Percentiles rank a stretch among this genome's conserved stretches.
Conservation (phyloP, 1,140 invertebrate species). For the Asobara japonica region DNA sequence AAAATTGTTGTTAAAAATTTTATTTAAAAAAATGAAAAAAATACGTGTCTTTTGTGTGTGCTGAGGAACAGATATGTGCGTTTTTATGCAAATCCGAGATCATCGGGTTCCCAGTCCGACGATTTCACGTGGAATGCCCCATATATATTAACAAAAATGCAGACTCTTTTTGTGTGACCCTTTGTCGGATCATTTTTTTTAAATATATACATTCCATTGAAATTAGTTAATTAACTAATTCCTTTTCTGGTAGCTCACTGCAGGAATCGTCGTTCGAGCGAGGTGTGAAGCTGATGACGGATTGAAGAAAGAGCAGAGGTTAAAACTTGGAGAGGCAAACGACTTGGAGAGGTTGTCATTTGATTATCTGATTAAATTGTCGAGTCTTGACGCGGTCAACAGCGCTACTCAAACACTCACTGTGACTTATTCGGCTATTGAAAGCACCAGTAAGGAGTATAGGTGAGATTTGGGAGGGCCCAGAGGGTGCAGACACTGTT, state of each 20-base stretch:
- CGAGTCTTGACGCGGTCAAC: conserved; percentile 56
- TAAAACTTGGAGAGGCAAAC: conserved; percentile 45
- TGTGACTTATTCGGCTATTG: conserved; percentile 54
- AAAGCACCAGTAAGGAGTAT: conserved; percentile 54
- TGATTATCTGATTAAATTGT: conserved; percentile 60
- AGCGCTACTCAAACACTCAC: conserved; percentile 57
- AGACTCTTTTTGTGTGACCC: too few species aligned
- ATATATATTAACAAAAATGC: too few species aligned
- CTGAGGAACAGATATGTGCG: too few species aligned
- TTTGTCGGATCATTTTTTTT: too few species aligned
- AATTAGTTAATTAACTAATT: too few species aligned
- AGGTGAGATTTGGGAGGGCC: conserved; percentile 51
- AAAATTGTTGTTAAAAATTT: too few species aligned
- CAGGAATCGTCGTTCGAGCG: conserved; percentile 31
- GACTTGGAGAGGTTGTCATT: conserved; percentile 52
- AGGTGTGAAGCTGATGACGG: conserved; percentile 45
- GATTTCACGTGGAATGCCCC: too few species aligned
- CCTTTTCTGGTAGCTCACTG: background rate
- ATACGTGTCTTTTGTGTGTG: too few species aligned
- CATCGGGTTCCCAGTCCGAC: too few species aligned
- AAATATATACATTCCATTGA: too few species aligned
- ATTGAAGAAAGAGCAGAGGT: conserved; percentile 42
- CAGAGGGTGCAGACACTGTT: background rate
- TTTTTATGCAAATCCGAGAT: too few species aligned
- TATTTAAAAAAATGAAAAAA: too few species aligned